These are phyloP conservation scores for Callionymus lyra DNA, from an alignment of 2,113 vertebrate genomes.

Conservation along the genomic window DNA sequence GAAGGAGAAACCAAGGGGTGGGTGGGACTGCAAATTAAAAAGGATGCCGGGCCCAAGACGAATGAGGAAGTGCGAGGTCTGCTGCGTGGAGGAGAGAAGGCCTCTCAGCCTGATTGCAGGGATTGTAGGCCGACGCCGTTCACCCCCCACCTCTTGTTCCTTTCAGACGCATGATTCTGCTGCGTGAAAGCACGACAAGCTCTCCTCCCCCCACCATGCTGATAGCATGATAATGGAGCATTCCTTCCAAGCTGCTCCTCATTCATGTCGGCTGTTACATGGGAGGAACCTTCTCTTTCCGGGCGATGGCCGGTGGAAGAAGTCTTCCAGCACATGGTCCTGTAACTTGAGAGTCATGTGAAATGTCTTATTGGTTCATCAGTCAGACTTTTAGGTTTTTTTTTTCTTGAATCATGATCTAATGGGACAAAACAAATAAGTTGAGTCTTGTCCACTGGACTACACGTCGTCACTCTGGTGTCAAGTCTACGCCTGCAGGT, in stretches of 20 bases:
- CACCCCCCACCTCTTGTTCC: not conserved
- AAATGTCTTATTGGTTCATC: constrained; percentile 15
- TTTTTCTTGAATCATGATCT: too few species aligned
- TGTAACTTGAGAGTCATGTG: constrained; percentile 51
- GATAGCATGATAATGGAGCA: constrained; percentile 59
- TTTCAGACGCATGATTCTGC: constrained; percentile 46
- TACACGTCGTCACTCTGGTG: too few species aligned
- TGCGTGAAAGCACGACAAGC: constrained; percentile 31
- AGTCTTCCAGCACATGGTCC: constrained; percentile 33
- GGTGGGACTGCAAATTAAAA: constrained; percentile 59
- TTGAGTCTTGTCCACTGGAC: too few species aligned
- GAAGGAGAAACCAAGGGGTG: constrained; percentile 53
- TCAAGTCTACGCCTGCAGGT: too few species aligned
- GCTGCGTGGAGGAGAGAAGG: constrained; percentile 36
- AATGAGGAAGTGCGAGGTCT: constrained; percentile 60
- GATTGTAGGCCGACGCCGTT: constrained; percentile 44
- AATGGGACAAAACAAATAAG: too few species aligned
- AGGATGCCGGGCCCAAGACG: constrained; percentile 56
- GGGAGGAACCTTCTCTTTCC: constrained; percentile 41
- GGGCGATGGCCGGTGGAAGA: constrained; percentile 33
- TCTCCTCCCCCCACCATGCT: constrained; percentile 49
- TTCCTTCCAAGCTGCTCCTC: constrained; percentile 55
- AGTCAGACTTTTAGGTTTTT: too few species aligned
- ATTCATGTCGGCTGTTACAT: constrained; percentile 56
- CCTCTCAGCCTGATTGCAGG: constrained; percentile 34